Conservation (phyloP, 2,888 invertebrate species). For the Mayetiola destructor region DNA sequence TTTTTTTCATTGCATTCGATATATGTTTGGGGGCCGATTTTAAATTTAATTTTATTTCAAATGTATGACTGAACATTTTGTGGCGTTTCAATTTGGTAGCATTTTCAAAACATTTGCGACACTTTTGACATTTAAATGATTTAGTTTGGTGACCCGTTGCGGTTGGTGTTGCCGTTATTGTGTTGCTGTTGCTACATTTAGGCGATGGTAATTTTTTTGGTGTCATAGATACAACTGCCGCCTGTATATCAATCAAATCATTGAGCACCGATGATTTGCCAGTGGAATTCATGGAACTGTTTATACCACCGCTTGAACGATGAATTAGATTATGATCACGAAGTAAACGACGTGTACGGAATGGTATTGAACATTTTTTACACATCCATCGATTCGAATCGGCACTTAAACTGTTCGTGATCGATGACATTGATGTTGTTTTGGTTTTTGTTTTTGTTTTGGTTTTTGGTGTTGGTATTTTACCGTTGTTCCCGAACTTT, state of each 20-base stretch:
- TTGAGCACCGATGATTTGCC: not conserved
- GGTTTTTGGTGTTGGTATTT: not conserved
- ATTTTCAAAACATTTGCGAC: not conserved
- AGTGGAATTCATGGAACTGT: not conserved
- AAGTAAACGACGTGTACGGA: not conserved
- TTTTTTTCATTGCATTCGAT: too few species aligned
- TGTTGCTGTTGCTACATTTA: not conserved
- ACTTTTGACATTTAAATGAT: not conserved
- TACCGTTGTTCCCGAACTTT: not conserved
- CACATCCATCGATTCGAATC: conserved; percentile 6
- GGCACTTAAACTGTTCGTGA: not conserved
- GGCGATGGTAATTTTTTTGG: not conserved
- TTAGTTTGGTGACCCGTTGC: not conserved
- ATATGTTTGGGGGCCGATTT: too few species aligned
- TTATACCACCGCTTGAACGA: not conserved
- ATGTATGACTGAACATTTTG: not conserved
- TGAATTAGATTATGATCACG: not conserved
- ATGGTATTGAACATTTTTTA: conserved; percentile 1
- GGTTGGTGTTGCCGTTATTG: not conserved
- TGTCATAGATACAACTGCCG: not conserved
- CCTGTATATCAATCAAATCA: not conserved
- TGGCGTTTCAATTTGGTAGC: not conserved
- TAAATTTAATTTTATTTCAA: conserved; percentile 4
- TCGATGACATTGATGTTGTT: not conserved
- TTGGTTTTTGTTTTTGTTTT: not conserved